Percentiles rank a stretch among this genome's conserved stretches.
Conservation (phyloP, 92 coral and sea anemone genomes). For the Parazoanthus swiftii region DNA sequence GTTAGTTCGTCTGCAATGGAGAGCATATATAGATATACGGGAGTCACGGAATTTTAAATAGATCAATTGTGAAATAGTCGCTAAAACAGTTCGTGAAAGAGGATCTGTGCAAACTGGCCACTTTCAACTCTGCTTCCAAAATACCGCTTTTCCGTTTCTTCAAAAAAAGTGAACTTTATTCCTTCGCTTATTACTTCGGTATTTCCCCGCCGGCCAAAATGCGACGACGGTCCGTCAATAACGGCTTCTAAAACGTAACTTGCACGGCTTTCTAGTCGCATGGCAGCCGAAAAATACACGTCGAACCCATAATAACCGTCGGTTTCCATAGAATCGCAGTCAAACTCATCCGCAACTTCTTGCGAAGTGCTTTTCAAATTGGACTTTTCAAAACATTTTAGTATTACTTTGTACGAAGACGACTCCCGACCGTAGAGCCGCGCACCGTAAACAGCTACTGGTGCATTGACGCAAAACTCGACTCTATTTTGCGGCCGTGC, state of each 20-base stretch:
- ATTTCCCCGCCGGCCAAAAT: constrained; percentile 23
- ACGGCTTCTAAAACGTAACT: constrained; percentile 22
- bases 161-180: background rate
- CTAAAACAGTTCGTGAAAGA: constrained; percentile 13
- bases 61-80: background rate
- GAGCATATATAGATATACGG: too few relatives aligned
- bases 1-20: too few relatives aligned
- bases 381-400: constrained; percentile 10
- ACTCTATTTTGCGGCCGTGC: constrained; percentile 30
- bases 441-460: constrained; percentile 5
- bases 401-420: constrained; percentile 25
- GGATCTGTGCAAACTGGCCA: constrained; percentile 23
- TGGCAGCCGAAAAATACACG: background rate
- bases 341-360: constrained; percentile 22
- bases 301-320: constrained; percentile 23
- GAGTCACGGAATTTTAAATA: too few relatives aligned
- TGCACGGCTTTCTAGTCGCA: constrained; percentile 2
- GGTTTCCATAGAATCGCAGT: constrained; percentile 21
- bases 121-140: constrained; percentile 9
- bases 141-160: background rate
- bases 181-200: constrained; percentile 4
- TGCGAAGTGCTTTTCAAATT: background rate
- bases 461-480: constrained; percentile 2
- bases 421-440: constrained; percentile 10
- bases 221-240: constrained; percentile 27